Conservation (phyloP, 2,113 vertebrate species). For the Bufo bufo region DNA sequence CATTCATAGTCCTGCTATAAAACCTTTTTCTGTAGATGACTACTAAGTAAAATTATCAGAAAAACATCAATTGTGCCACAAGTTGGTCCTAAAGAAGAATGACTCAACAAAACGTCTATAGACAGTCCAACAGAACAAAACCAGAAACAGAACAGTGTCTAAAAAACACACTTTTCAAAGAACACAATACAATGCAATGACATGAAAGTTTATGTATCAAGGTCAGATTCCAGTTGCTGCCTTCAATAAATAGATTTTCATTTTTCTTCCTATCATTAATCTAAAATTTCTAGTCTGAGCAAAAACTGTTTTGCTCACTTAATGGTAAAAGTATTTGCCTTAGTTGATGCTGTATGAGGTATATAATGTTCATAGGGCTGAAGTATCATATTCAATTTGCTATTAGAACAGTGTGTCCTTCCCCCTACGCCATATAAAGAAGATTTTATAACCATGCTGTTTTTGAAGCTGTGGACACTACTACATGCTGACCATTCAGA, state of each 20-base stretch:
- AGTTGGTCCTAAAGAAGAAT: slow-evolving; percentile 13
- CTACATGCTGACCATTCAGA: too few species aligned
- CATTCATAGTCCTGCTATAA: not conserved
- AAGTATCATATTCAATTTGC: too few species aligned
- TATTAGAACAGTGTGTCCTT: too few species aligned
- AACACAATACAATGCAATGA: not conserved
- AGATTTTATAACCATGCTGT: too few species aligned
- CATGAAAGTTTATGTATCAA: not conserved
- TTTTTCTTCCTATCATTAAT: not conserved
- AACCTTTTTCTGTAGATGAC: not conserved
- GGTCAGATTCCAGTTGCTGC: not conserved
- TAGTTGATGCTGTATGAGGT: too few species aligned
- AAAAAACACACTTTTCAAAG: not conserved
- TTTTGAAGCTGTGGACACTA: too few species aligned
- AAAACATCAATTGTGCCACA: not conserved
- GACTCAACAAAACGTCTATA: slow-evolving; percentile 20
- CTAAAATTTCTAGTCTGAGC: not conserved
- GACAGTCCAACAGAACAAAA: not conserved
- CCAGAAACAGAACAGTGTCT: not conserved
- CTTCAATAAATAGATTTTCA: not conserved
- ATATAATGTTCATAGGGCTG: too few species aligned
- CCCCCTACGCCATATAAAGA: too few species aligned
- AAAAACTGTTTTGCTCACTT: not conserved
- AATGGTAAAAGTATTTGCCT: not conserved
- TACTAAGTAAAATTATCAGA: slow-evolving; percentile 24